A percentile compares a stretch with the other conserved stretches of the same genome.
Evolutionary conservation across 2,113 vertebrate genomes (phyloP).

Genomic region (Fregata magnificens): DNA sequence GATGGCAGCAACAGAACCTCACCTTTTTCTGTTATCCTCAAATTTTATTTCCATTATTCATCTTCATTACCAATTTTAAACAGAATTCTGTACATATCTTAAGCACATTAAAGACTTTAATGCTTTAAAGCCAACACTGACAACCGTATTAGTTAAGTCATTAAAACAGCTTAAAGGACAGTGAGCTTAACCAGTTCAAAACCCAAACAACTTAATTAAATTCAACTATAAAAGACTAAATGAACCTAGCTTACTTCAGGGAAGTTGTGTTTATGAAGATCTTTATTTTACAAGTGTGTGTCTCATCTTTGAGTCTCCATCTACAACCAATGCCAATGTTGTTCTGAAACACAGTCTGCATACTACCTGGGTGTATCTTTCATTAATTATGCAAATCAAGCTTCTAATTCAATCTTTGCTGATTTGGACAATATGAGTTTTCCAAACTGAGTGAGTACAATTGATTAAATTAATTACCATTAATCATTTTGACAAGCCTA

Average conservation of each 20-base stretch:
- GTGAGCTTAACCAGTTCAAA: background rate
- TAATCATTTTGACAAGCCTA: constrained; percentile 12
- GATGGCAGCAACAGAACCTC: constrained; percentile 82
- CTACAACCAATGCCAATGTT: background rate
- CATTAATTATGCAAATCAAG: background rate
- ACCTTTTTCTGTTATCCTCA: background rate
- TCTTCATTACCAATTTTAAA: constrained; percentile 20
- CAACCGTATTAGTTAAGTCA: background rate
- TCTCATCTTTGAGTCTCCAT: background rate
- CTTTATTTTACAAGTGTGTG: background rate
- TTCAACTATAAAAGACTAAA: background rate
- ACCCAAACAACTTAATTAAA: constrained; percentile 17
- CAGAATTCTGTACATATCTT: background rate
- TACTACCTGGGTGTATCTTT: background rate
- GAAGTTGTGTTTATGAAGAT: background rate
- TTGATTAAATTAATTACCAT: background rate
- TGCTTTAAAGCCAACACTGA: background rate
- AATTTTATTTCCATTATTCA: constrained; percentile 1
- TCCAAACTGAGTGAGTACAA: background rate
- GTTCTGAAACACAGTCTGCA: background rate
- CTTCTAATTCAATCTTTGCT: background rate
- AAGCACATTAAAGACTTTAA: background rate
- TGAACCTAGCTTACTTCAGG: background rate
- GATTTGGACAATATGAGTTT: background rate
- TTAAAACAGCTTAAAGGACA: constrained; percentile 1